Evolutionary conservation across 2,797 vertebrate species (phyloP).

Genomic region (Paratrypauchen microcephalus): DNA sequence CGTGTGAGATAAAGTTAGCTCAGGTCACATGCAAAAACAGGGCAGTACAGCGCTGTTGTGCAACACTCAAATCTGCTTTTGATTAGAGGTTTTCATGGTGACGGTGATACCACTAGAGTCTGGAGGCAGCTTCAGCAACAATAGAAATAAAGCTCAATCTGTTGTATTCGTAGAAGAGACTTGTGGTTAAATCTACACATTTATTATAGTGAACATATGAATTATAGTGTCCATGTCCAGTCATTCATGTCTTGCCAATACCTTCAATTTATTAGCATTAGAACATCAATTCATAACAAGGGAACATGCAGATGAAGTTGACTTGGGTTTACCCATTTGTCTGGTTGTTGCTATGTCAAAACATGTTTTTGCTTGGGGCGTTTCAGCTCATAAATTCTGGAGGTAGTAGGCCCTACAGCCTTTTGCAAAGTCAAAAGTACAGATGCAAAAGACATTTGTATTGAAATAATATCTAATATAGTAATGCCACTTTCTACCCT

Average conservation of each 20-base stretch:
- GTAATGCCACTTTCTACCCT: slow-evolving; percentile 5
- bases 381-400: slow-evolving; percentile 71
- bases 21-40: slow-evolving; percentile 7
- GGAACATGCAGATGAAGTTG: slow-evolving; percentile 3
- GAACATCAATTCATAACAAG: not conserved
- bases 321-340: slow-evolving; percentile 35
- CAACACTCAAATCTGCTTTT: slow-evolving; percentile 16
- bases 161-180: slow-evolving; percentile 13
- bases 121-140: slow-evolving; percentile 30
- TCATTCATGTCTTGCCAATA: not conserved
- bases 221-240: too few species aligned
- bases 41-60: not conserved
- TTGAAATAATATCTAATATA: slow-evolving; percentile 28
- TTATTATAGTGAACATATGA: not conserved
- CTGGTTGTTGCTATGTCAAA: slow-evolving; percentile 47
- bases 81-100: slow-evolving; percentile 17
- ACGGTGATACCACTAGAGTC: slow-evolving; percentile 29
- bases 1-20: slow-evolving; percentile 33
- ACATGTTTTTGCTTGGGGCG: slow-evolving; percentile 68
- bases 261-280: not conserved
- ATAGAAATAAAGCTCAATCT: slow-evolving; percentile 22
- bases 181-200: not conserved
- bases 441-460: slow-evolving; percentile 30
- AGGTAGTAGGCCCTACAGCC: slow-evolving; percentile 64
- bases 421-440: slow-evolving; percentile 43